Conservation (phyloP, 2,888 invertebrate genomes). For the Loripinus fragilis region DNA sequence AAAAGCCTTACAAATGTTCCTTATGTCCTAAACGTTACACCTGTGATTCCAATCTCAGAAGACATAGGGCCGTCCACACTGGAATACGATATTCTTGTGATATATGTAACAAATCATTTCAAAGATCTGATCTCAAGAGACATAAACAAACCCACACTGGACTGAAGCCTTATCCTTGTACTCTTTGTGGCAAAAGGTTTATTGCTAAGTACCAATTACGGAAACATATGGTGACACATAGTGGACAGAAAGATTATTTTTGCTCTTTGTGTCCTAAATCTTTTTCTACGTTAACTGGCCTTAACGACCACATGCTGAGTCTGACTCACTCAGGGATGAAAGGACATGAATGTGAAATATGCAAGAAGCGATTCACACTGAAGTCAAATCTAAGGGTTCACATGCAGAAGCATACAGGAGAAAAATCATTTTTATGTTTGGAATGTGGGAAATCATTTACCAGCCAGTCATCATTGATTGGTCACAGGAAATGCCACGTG, state of each 20-base stretch:
- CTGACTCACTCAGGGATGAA: background rate
- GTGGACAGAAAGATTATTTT: background rate
- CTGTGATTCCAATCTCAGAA: background rate
- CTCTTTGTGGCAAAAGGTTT: background rate
- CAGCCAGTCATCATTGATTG: background rate
- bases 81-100: background rate
- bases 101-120: background rate
- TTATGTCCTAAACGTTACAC: background rate
- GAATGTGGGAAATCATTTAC: background rate
- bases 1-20: background rate
- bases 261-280: background rate
- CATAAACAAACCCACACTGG: background rate
- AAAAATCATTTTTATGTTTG: background rate
- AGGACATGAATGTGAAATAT: background rate
- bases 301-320: background rate
- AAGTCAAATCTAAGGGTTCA: background rate
- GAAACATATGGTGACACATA: background rate
- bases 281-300: background rate
- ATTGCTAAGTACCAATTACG: background rate
- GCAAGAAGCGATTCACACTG: background rate
- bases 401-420: background rate
- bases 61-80: background rate
- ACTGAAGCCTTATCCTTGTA: background rate
- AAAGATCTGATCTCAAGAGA: background rate
- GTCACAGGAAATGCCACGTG: background rate